A percentile compares a stretch with the other conserved stretches of the same genome.
phyloP scores from a whole-genome alignment of 2,113 vertebrate species.

The Chaetodon auriga region DNA sequence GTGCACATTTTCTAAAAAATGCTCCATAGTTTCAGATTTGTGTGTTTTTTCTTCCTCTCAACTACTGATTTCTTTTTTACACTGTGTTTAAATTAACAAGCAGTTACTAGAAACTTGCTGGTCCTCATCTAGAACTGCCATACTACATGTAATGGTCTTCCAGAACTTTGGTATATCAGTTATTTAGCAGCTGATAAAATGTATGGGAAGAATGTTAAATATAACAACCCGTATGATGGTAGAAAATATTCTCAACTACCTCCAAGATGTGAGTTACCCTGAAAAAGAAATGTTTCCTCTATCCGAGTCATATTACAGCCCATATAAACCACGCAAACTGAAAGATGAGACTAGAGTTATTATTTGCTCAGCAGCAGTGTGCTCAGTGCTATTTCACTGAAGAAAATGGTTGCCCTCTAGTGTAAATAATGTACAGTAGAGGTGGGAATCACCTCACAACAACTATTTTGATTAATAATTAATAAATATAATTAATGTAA shows the following conservation, averaged over 20 bases:
- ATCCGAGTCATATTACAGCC: background rate
- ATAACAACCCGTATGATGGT: background rate
- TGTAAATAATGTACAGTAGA: background rate
- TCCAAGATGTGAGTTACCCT: background rate
- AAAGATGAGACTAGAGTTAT: background rate
- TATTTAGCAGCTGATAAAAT: background rate
- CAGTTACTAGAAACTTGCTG: background rate
- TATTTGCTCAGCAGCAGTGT: background rate
- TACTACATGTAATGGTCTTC: too few species aligned
- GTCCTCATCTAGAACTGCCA: background rate
- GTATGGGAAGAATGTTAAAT: background rate
- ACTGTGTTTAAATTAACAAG: background rate
- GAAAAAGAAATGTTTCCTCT: background rate
- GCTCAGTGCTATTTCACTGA: background rate
- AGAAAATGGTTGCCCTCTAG: too few species aligned
- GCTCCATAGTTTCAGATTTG: background rate
- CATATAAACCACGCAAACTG: background rate
- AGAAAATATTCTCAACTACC: background rate
- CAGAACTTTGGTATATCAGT: too few species aligned
- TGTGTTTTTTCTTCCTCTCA: background rate
- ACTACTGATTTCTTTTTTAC: background rate
- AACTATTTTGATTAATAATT: too few species aligned
- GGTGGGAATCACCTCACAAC: too few species aligned
- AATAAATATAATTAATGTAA: too few species aligned
- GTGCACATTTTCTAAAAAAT: background rate